Evolutionary conservation across 2,888 invertebrate genomes (phyloP).

Genomic region (Bellardia bayeri): DNA sequence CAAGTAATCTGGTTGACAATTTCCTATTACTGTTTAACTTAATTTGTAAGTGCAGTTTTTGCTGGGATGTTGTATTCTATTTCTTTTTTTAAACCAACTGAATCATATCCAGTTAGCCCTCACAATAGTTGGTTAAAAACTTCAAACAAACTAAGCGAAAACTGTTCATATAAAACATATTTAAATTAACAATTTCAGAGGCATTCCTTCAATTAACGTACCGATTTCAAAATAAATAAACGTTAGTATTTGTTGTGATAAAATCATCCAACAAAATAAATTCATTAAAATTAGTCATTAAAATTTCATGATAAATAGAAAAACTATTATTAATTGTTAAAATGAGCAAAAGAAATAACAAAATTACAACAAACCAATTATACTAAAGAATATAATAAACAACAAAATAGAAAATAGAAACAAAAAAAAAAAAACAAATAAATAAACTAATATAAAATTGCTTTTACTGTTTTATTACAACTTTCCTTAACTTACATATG

Average conservation of each 20-base stretch:
- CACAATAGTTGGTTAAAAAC: too few relatives aligned
- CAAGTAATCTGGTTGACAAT: too few relatives aligned
- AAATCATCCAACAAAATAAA: slow-evolving; percentile 15
- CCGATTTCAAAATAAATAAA: neutral
- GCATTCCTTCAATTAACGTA: too few relatives aligned
- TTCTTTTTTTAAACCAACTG: too few relatives aligned
- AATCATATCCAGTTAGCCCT: too few relatives aligned
- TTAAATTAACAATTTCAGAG: too few relatives aligned
- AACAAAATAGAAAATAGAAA: neutral
- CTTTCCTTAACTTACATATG: slow-evolving; percentile 53
- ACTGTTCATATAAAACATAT: too few relatives aligned
- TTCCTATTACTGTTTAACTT: too few relatives aligned
- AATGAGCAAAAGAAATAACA: slow-evolving; percentile 1
- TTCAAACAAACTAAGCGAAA: too few relatives aligned
- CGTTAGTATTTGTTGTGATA: neutral
- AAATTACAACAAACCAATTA: slow-evolving; percentile 2
- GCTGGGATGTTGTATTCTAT: too few relatives aligned
- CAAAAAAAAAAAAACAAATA: slow-evolving; percentile 12
- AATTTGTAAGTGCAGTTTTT: too few relatives aligned
- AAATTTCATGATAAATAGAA: neutral
- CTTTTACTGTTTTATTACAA: slow-evolving; percentile 82
- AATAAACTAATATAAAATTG: slow-evolving; percentile 50
- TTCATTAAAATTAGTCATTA: slow-evolving; percentile 30
- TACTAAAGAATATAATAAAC: slow-evolving; percentile 3
- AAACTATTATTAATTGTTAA: slow-evolving; percentile 16